These are phyloP conservation scores for Drosophila subpulchrella DNA, from an alignment of 1,140 invertebrate species.

Conservation along the genomic window DNA sequence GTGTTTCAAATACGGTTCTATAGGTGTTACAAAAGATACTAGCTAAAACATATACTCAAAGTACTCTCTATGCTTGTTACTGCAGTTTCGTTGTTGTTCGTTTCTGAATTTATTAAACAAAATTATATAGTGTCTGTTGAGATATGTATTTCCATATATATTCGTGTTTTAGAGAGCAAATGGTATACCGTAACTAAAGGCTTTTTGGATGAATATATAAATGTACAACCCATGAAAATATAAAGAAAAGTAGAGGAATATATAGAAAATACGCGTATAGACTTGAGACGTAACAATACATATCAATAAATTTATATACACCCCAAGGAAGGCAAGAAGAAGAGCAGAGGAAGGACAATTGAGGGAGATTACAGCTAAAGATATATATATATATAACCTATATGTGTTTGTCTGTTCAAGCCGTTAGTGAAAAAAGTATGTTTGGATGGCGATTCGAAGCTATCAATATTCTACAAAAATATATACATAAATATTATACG, in stretches of 20 bases:
- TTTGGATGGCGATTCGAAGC: constrained; percentile 53
- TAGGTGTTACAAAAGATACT: constrained; percentile 37
- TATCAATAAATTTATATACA: constrained; percentile 79
- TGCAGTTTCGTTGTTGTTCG: constrained; percentile 60
- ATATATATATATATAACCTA: constrained; percentile 28
- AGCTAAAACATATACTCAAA: constrained; percentile 25
- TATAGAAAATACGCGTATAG: constrained; percentile 59
- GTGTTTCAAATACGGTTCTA: constrained; percentile 36
- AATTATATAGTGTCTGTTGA: constrained; percentile 42
- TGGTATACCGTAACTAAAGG: constrained; percentile 56
- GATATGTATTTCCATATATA: constrained; percentile 34
- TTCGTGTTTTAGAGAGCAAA: constrained; percentile 48
- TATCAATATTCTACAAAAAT: constrained; percentile 50
- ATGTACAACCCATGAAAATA: constrained; percentile 31
- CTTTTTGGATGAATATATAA: constrained; percentile 58
- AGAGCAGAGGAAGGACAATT: constrained; percentile 9
- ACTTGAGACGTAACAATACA: constrained; percentile 81
- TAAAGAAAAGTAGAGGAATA: constrained; percentile 27
- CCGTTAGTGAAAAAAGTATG: constrained; percentile 54
- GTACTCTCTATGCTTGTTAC: constrained; percentile 49
- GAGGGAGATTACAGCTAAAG: constrained; percentile 22
- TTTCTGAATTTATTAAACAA: constrained; percentile 29
- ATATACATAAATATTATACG: constrained; percentile 53
- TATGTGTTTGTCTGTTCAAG: constrained; percentile 61
- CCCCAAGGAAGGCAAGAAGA: constrained; percentile 10